phyloP scores from a whole-genome alignment of 1,140 invertebrate genomes.

The Heliconius hewitsoni region DNA sequence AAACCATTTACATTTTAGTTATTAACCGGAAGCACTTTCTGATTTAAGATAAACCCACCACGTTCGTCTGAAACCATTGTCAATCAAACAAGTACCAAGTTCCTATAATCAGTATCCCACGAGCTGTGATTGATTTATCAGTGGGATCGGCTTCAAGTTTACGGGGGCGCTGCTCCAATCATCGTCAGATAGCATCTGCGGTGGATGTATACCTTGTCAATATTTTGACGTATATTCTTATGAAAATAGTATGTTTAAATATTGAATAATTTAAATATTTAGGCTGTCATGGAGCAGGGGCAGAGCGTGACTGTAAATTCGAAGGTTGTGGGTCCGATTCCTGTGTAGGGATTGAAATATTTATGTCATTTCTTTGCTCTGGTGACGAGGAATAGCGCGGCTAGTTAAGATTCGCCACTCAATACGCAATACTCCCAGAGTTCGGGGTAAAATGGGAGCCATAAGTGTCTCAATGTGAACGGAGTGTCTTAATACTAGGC shows the following conservation, averaged over 20 bases:
- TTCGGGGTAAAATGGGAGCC: no score
- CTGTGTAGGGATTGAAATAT: no score
- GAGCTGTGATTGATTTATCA: slow-evolving; percentile 67
- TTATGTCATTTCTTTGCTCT: no score
- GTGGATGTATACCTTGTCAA: slow-evolving; percentile 57
- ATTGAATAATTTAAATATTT: not conserved
- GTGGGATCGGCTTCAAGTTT: slow-evolving; percentile 58
- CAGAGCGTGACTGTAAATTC: no score
- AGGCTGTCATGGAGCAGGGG: not conserved
- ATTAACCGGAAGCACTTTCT: slow-evolving; percentile 25
- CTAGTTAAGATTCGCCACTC: no score
- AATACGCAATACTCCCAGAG: no score
- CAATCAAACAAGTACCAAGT: slow-evolving; percentile 23
- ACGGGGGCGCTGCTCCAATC: slow-evolving; percentile 65
- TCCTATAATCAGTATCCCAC: slow-evolving; percentile 39
- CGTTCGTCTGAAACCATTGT: slow-evolving; percentile 21
- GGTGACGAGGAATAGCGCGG: no score
- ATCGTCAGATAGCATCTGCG: slow-evolving; percentile 65
- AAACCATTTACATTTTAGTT: slow-evolving; percentile 8
- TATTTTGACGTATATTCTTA: slow-evolving; percentile 53
- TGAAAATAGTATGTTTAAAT: not conserved
- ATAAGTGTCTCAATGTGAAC: no score
- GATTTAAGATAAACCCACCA: slow-evolving; percentile 24
- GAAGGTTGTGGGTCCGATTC: no score
- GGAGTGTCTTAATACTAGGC: no score